Evolutionary conservation across 2,888 invertebrate species (phyloP).

Genomic region (Agrochola macilenta): DNA sequence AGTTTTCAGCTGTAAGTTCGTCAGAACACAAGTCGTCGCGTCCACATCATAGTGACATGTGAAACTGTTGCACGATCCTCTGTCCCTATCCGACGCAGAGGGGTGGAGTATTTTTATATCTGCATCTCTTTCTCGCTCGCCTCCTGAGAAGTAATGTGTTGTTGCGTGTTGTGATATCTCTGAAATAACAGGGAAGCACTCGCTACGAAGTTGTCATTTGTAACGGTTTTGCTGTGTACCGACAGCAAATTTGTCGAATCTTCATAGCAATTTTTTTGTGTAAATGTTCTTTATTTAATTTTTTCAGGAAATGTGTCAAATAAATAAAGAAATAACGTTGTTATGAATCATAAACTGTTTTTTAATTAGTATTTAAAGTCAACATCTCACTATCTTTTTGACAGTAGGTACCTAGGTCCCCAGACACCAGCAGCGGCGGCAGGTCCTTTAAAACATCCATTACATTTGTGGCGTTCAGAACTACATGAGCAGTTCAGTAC

Average conservation of each 20-base stretch:
- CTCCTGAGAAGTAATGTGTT: constrained; percentile 90
- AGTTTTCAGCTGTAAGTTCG: constrained; percentile 52
- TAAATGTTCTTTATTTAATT: not conserved
- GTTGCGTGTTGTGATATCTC: constrained; percentile 91
- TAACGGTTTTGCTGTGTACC: constrained; percentile 86
- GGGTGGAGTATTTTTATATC: constrained; percentile 82
- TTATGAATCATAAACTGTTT: not conserved
- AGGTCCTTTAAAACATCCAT: too few relatives aligned
- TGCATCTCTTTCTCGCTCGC: constrained; percentile 82
- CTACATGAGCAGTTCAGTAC: not conserved
- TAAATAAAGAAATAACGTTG: constrained; percentile 6
- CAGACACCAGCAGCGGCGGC: too few relatives aligned
- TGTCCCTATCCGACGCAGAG: constrained; percentile 77
- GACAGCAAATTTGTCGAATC: constrained; percentile 72
- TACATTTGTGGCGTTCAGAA: not conserved
- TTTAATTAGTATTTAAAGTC: not conserved
- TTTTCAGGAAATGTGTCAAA: not conserved
- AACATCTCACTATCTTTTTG: too few relatives aligned
- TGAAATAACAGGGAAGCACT: constrained; percentile 91
- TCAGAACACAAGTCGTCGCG: constrained; percentile 68
- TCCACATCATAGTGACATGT: constrained; percentile 76
- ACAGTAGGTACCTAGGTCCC: too few relatives aligned
- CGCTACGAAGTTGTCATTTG: constrained; percentile 90
- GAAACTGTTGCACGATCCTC: constrained; percentile 85
- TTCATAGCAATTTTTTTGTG: constrained; percentile 3